Evolutionary conservation across 2,797 vertebrate genomes (phyloP).

Genomic region (Octomys mimax): DNA sequence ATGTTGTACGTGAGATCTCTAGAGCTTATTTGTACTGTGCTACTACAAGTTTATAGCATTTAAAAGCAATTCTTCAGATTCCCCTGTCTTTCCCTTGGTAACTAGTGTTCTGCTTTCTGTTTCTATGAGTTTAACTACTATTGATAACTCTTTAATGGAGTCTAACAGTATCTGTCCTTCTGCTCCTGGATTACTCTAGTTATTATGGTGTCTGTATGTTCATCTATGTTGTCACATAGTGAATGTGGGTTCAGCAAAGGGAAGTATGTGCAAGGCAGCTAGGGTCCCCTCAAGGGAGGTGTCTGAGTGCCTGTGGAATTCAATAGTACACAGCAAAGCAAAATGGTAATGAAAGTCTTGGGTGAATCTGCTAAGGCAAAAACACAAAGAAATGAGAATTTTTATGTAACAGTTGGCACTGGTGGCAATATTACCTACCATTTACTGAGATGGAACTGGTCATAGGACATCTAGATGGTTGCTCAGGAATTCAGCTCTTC

Average conservation of each 20-base stretch:
- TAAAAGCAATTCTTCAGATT: neutral
- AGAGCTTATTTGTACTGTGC: neutral
- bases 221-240: neutral
- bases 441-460: neutral
- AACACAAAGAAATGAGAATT: constrained; percentile 35
- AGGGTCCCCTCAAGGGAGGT: neutral
- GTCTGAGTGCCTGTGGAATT: neutral
- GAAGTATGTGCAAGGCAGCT: neutral
- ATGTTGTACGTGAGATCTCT: neutral
- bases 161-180: neutral
- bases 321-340: neutral
- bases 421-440: neutral
- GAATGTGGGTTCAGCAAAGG: neutral
- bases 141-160: neutral
- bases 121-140: neutral
- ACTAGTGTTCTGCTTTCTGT: neutral
- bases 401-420: neutral
- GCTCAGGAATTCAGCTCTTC: neutral
- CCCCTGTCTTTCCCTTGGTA: neutral
- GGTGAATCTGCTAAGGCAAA: constrained; percentile 29
- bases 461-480: neutral
- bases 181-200: neutral
- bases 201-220: neutral
- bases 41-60: neutral
- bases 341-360: neutral